These are phyloP conservation scores for Drosophila ananassae DNA, from an alignment of 1,140 invertebrate genomes.

Conservation along the genomic window DNA sequence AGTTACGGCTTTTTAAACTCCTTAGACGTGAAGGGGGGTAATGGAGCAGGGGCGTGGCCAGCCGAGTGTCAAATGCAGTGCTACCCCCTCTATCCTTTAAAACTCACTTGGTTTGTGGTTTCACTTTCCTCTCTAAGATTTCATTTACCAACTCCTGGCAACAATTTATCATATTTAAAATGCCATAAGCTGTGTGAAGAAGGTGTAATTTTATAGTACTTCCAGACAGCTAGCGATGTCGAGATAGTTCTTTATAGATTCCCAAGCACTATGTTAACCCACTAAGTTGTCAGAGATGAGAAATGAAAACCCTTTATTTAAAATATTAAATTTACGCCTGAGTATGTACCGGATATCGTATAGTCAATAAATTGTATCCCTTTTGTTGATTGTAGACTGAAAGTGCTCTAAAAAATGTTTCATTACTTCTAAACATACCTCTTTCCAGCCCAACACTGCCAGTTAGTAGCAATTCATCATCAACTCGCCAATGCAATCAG, in stretches of 20 bases:
- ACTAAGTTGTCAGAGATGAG: neutral
- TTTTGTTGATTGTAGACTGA: neutral
- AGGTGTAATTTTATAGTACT: constrained; percentile 18
- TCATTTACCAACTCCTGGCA: constrained; percentile 36
- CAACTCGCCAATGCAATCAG: constrained; percentile 27
- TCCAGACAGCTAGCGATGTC: neutral
- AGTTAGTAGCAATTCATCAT: constrained; percentile 20
- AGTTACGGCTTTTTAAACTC: constrained; percentile 22
- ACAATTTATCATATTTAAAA: constrained; percentile 81
- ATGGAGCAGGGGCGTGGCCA: constrained; percentile 11
- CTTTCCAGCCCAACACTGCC: neutral
- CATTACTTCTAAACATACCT: neutral
- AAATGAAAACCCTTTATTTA: too few relatives aligned
- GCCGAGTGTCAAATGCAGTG: constrained; percentile 57
- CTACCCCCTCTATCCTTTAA: too few relatives aligned
- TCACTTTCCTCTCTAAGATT: constrained; percentile 45
- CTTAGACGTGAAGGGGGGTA: neutral
- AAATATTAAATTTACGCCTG: too few relatives aligned
- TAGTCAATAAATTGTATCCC: neutral
- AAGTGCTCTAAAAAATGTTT: too few relatives aligned
- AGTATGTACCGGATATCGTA: neutral
- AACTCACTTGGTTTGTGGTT: constrained; percentile 2
- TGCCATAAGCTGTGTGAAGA: constrained; percentile 43
- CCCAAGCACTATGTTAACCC: neutral
- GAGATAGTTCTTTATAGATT: neutral